Conservation (phyloP, 2,113 vertebrate genomes). For the Paramormyrops kingsleyae region DNA sequence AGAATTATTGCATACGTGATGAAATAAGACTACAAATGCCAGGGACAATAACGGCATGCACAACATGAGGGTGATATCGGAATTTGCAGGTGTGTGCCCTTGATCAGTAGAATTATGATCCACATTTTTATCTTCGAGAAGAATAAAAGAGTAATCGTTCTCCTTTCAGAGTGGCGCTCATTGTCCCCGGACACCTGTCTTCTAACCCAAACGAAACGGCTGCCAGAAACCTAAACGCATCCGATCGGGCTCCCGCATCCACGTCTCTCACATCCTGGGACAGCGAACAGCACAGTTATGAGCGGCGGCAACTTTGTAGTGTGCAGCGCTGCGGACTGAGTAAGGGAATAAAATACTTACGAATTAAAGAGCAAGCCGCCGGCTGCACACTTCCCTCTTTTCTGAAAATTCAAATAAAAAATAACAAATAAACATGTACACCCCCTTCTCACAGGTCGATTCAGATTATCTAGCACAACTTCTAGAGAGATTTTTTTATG, state of each 20-base stretch:
- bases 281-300: background rate
- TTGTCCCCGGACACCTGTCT: background rate
- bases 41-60: background rate
- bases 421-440: background rate
- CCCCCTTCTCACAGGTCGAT: background rate
- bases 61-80: background rate
- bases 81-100: background rate
- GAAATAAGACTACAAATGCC: background rate
- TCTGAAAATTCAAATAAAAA: background rate
- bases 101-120: background rate
- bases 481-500: conserved; percentile 61
- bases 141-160: background rate
- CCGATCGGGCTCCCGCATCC: background rate
- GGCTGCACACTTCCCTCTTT: background rate
- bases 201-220: background rate
- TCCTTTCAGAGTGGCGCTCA: background rate
- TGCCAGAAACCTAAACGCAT: background rate
- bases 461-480: conserved; percentile 57
- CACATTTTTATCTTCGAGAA: conserved; percentile 1
- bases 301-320: conserved; percentile 5
- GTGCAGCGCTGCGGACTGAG: background rate
- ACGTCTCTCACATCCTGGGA: background rate
- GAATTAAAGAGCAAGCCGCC: background rate
- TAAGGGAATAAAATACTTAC: conserved; percentile 5
- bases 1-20: background rate